Percentiles rank a stretch among this genome's conserved stretches.
These are phyloP conservation scores for Teleogryllus occipitalis DNA, from an alignment of 1,140 invertebrate genomes.

Conservation along the genomic window DNA sequence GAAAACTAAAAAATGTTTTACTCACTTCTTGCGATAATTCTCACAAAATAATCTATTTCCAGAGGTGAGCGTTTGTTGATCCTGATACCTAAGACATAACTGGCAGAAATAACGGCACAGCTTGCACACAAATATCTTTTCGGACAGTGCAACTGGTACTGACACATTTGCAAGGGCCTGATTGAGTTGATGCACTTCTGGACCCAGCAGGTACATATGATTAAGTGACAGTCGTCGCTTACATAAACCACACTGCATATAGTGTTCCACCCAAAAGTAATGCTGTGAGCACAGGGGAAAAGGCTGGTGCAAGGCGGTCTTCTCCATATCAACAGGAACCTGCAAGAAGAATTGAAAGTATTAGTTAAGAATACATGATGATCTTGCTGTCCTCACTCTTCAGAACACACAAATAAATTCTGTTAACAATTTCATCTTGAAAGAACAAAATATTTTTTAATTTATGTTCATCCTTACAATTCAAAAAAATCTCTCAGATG, in stretches of 20 bases:
- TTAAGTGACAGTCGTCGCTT: constrained; percentile 61
- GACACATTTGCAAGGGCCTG: constrained; percentile 50
- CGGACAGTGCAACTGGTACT: constrained; percentile 53
- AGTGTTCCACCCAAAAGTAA: constrained; percentile 50
- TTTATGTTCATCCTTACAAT: no score
- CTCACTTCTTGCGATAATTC: constrained; percentile 58
- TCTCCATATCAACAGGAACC: constrained; percentile 49
- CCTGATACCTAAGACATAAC: constrained; percentile 50
- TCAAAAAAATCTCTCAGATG: no score
- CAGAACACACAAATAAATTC: no score
- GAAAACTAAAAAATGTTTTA: not conserved
- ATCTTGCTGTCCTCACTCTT: no score
- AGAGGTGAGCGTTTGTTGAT: constrained; percentile 38
- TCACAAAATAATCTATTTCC: constrained; percentile 51
- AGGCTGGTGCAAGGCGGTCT: constrained; percentile 45
- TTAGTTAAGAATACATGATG: no score
- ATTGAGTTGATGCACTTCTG: constrained; percentile 59
- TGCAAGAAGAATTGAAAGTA: constrained; percentile 29
- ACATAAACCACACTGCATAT: constrained; percentile 65
- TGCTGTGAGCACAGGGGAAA: constrained; percentile 43
- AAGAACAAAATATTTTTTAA: no score
- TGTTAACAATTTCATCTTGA: no score
- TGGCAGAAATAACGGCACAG: constrained; percentile 66
- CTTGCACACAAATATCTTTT: constrained; percentile 63
- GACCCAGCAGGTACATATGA: constrained; percentile 38